Conservation (phyloP, 2,888 invertebrate species). For the Xylota segnis region DNA sequence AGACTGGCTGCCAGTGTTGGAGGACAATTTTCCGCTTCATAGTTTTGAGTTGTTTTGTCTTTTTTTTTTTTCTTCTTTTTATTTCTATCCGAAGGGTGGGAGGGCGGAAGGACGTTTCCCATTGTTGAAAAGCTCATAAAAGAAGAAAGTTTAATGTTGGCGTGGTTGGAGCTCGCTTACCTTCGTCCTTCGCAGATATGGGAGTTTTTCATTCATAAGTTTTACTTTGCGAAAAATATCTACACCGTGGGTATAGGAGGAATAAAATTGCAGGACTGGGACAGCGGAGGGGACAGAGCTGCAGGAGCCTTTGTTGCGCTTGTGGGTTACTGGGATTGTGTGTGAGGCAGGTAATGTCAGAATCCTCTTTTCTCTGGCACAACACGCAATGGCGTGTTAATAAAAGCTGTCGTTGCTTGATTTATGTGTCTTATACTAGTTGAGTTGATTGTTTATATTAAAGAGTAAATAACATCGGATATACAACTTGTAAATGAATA, state of each 20-base stretch:
- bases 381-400: constrained; percentile 64
- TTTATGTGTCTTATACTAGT: constrained; percentile 54
- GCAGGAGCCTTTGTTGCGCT: not conserved
- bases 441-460: constrained; percentile 49
- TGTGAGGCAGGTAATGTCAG: constrained; percentile 46
- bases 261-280: not conserved
- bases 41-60: constrained; percentile 49
- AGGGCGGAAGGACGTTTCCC: not conserved
- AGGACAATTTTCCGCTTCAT: constrained; percentile 62
- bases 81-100: not conserved
- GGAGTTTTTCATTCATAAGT: constrained; percentile 57
- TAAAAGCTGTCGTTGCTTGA: constrained; percentile 56
- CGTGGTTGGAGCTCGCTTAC: constrained; percentile 29
- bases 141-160: constrained; percentile 41
- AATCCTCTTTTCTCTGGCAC: not conserved
- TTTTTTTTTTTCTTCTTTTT: not conserved
- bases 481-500: constrained; percentile 23
- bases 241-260: not conserved
- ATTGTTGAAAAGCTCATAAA: constrained; percentile 55
- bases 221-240: constrained; percentile 10
- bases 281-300: not conserved
- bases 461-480: constrained; percentile 48
- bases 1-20: constrained; percentile 42
- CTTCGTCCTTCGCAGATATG: constrained; percentile 18
- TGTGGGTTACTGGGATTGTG: constrained; percentile 30